Base-by-base conservation (phyloP, 2,113 vertebrate genomes). In the Pituophis catenifer region DNA sequence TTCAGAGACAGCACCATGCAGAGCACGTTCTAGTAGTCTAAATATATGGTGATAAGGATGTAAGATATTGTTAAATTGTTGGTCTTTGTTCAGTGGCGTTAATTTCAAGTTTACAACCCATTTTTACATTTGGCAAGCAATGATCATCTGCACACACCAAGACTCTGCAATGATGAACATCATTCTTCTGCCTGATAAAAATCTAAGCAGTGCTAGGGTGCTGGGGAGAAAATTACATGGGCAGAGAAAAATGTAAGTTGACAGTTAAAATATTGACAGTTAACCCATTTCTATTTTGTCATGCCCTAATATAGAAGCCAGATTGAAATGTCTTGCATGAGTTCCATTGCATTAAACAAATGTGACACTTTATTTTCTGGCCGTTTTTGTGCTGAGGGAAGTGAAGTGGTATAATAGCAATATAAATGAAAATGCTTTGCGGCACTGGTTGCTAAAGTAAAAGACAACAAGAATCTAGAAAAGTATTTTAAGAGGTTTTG, bases 321-420 rank as follows among this genome's bases (percentile, higher is more conserved):
- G 96, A 97, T 97, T 97, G 96, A 97, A 97, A 95, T 97, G 96
- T 95, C 95, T 97, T 96, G 92, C 95, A 91, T 97, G 96, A 96
- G 88, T 96, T 97, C 94, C 95, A 96, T 91, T 97, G 97, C 95
- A 96, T 98, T 98, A 98, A 97, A 93, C 93, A 97, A 97, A 97
- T 95, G 93, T 97, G 97, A 97, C 96, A 96, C 92, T 97, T 97
- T 96, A 95, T 98, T 97, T 98, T 97, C 94, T 94, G 95, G 94
- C 89, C 93, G 59, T 96, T 97, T 96, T 92, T 92, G 17, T 97
- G 95, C 90, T 54, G 91, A 95, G 94, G 93, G 93, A 96, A 96
- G 23, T 96, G 92, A 97, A 96, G 54, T 96, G 88, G 93, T 94
- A 53, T 96, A 96, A 96, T 91, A 95, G 91, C 93, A 92, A 90